phyloP scores from a whole-genome alignment of 2,113 vertebrate genomes.

The Turnix velox region DNA sequence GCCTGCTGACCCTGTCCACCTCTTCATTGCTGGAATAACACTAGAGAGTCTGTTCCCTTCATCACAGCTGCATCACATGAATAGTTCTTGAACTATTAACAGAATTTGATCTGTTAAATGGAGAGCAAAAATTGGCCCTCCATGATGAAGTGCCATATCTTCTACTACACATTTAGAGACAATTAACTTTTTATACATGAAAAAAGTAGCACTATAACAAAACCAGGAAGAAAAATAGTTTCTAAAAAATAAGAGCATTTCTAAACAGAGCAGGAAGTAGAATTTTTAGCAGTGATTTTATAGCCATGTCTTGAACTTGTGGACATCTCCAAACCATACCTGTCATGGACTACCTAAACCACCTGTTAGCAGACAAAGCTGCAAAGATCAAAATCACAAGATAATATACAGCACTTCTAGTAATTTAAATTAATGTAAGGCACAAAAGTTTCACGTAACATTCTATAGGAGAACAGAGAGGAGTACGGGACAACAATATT shows the following conservation, averaged over 20 bases:
- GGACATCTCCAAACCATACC: rapidly evolving
- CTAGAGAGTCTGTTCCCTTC: neutral
- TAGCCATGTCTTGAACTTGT: neutral
- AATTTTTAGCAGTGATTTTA: neutral
- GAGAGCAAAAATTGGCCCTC: neutral
- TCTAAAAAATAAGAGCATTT: neutral
- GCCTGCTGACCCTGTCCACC: rapidly evolving
- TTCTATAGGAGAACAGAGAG: neutral
- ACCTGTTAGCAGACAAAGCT: neutral
- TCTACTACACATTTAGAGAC: neutral
- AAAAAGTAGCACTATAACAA: neutral
- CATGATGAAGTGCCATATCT: neutral
- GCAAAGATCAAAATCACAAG: neutral
- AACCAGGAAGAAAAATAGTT: neutral
- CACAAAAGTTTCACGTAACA: neutral
- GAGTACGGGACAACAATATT: neutral
- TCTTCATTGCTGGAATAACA: neutral
- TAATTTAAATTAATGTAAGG: neutral
- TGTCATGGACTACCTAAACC: too few relatives aligned
- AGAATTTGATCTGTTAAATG: neutral
- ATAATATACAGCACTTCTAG: neutral
- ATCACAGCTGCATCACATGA: neutral
- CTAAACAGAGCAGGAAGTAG: neutral
- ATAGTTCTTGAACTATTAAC: neutral
- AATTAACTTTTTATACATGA: neutral